phyloP scores from a whole-genome alignment of 2,113 vertebrate species.

The Pica pica region DNA sequence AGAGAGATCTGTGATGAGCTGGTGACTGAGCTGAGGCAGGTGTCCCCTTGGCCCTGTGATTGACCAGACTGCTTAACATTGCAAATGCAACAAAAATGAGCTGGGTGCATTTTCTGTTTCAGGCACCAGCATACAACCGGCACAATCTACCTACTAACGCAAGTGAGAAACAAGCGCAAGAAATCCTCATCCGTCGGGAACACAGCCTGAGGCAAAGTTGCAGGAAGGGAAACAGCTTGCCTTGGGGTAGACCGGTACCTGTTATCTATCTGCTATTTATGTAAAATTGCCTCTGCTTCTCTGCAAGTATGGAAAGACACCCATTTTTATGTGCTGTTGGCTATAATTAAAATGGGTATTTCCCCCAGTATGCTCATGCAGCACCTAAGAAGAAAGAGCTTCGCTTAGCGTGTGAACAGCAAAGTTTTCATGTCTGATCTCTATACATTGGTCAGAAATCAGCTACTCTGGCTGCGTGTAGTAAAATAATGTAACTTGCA shows the following conservation, averaged over 20 bases:
- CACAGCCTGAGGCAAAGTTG: conserved; percentile 65
- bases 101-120: background rate
- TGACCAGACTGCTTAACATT: background rate
- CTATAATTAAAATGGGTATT: background rate
- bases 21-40: rapidly evolving
- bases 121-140: conserved; percentile 74
- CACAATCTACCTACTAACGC: conserved; percentile 64
- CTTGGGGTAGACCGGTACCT: conserved; percentile 68
- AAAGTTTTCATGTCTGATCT: background rate
- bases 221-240: conserved; percentile 72
- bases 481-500: background rate
- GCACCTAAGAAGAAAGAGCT: background rate
- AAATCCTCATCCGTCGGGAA: conserved; percentile 74
- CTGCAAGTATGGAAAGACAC: background rate
- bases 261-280: background rate
- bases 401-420: background rate
- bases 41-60: background rate
- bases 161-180: conserved; percentile 70
- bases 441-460: background rate
- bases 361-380: background rate
- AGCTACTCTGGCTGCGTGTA: background rate
- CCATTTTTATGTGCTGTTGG: background rate
- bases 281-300: background rate
- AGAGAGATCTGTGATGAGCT: background rate
- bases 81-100: background rate